Evolutionary conservation across 1,140 invertebrate species (phyloP).

Genomic region (Physella acuta): DNA sequence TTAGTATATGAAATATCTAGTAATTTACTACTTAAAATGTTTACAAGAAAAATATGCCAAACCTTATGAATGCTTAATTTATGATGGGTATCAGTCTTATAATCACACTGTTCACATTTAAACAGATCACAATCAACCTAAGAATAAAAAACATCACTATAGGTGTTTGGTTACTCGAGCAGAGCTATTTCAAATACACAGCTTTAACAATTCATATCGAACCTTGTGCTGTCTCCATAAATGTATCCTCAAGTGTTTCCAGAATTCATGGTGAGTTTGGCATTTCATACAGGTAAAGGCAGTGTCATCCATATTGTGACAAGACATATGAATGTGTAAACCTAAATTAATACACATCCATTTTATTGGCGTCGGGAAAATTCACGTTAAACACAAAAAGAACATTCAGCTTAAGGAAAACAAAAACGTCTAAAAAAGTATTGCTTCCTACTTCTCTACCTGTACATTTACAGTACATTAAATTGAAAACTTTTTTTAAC

Average conservation of each 20-base stretch:
- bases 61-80: slow-evolving; percentile 66
- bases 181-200: background rate
- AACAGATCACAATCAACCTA: slow-evolving; percentile 60
- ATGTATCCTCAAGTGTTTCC: slow-evolving; percentile 69
- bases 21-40: too few relatives aligned
- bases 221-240: slow-evolving; percentile 72
- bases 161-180: too few relatives aligned
- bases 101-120: slow-evolving; percentile 67
- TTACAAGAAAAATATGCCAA: background rate
- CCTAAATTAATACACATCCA: slow-evolving; percentile 61
- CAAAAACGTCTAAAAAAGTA: too few relatives aligned
- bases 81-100: slow-evolving; percentile 67
- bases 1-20: background rate
- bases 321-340: slow-evolving; percentile 65
- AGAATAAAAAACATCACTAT: background rate
- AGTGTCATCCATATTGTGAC: slow-evolving; percentile 62
- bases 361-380: slow-evolving; percentile 14
- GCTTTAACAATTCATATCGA: background rate
- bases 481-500: too few relatives aligned
- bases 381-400: background rate
- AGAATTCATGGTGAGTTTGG: slow-evolving; percentile 64
- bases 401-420: too few relatives aligned
- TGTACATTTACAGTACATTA: too few relatives aligned
- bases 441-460: too few relatives aligned
- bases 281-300: slow-evolving; percentile 73